Evolutionary conservation across 2,113 vertebrate species (phyloP).

Genomic region (Antidorcas marsupialis): DNA sequence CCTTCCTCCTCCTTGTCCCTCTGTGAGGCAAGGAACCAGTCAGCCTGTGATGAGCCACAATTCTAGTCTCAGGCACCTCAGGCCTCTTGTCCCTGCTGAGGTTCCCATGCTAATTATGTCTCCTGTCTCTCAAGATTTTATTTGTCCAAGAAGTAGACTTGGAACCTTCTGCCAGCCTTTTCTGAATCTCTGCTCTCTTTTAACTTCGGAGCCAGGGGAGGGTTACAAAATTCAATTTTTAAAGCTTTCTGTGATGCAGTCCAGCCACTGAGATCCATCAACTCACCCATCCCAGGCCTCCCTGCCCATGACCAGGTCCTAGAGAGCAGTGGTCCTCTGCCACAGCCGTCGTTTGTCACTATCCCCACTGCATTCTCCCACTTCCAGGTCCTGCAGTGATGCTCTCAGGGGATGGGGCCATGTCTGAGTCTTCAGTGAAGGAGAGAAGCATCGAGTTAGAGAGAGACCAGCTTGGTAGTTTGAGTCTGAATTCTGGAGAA

Average conservation of each 20-base stretch:
- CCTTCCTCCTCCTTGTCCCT: background rate
- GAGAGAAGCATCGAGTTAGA: background rate
- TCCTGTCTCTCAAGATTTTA: background rate
- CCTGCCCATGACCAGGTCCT: background rate
- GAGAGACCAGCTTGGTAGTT: background rate
- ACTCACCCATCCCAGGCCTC: background rate
- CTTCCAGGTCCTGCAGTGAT: background rate
- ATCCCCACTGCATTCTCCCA: background rate
- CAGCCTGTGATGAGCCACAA: background rate
- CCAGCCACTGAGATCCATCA: background rate
- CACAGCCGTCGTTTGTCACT: fast-evolving
- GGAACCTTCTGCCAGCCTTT: background rate
- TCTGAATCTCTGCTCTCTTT: conserved; percentile 22
- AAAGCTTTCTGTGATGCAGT: background rate
- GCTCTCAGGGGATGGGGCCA: fast-evolving
- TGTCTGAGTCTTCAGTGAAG: background rate
- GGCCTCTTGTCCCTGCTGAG: background rate
- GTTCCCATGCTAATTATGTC: background rate
- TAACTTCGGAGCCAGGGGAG: background rate
- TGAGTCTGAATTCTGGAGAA: background rate
- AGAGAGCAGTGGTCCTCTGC: background rate
- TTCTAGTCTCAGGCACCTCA: background rate
- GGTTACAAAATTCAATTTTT: background rate
- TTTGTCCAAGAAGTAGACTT: background rate
- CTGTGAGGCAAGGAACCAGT: background rate